A percentile compares a stretch with the other conserved stretches of the same genome.
Conservation (phyloP, 2,888 invertebrate genomes). For the Ophion ventricosus region DNA sequence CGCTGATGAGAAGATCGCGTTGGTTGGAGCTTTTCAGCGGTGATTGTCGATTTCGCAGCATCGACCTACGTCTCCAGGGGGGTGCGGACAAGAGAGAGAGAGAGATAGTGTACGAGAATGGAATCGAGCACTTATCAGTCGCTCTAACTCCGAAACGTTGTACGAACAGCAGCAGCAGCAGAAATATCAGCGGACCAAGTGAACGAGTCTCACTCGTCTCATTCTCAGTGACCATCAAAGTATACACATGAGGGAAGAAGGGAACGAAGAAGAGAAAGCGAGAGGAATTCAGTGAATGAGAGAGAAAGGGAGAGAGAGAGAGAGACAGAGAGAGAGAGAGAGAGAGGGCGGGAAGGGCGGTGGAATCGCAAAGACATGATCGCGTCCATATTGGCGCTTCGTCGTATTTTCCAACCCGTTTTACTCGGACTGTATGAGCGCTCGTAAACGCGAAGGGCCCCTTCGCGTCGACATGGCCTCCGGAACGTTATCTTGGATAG, state of each 20-base stretch:
- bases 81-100: conserved; percentile 6
- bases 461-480: conserved; percentile 75
- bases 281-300: background rate
- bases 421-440: conserved; percentile 74
- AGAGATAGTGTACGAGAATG: conserved; percentile 66
- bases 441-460: conserved; percentile 80
- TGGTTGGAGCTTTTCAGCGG: conserved; percentile 73
- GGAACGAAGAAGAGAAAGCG: background rate
- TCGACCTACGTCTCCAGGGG: conserved; percentile 74
- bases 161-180: conserved; percentile 56
- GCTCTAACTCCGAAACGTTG: conserved; percentile 61
- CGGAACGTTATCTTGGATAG: conserved; percentile 72
- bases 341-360: conserved; percentile 44
- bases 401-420: conserved; percentile 79
- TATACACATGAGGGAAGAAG: conserved; percentile 44
- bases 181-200: conserved; percentile 49
- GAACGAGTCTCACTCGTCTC: conserved; percentile 40
- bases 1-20: conserved; percentile 18
- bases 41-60: conserved; percentile 75
- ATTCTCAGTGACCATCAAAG: conserved; percentile 52
- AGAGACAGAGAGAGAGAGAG: background rate
- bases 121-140: conserved; percentile 77
- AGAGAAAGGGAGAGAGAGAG: conserved; percentile 18
- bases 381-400: conserved; percentile 71
- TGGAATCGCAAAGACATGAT: conserved; percentile 75